Base-by-base conservation (phyloP, 2,113 vertebrate genomes). In the Lonchura striata region DNA sequence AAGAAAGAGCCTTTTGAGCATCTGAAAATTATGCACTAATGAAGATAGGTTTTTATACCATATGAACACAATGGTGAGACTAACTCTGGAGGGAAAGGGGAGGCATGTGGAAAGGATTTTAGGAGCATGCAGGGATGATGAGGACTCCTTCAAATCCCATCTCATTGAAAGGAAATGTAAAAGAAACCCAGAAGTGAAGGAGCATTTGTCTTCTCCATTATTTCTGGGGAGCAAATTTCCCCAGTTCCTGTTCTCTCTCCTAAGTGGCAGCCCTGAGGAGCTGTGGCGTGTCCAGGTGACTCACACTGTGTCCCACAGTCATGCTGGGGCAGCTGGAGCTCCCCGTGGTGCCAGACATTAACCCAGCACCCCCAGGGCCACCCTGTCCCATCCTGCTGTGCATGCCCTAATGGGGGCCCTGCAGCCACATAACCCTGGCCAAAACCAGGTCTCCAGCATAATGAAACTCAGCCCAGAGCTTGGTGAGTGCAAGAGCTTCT, bases 381-480 rank as follows among this genome's bases (percentile, higher is more conserved):
- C 16, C 3, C 12, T n/a, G 17, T 70, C 68, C 69, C 47, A 35
- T 27, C 8, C 37, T 2, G 1, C 33, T 37, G 14, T 8, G 14
- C 7, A 2, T 23, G 11, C 7, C 21, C 4, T 56, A 10, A 4
- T 2, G 8, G 12, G 17, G 18, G 2, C 24, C 53, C 39, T 19
- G 47, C 20, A 74, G 63, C 15, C 15, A 24, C 0, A 0, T 28
- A 22, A 68, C 5, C 11, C 21, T 50, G 59, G 30, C 6, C 57
- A 69, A 86, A 92, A 76, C 28, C 41, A 65, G 24, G 6, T 44
- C 50, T 53, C 24, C 63, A 49, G 20, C 1, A 0, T 6, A 33
- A 30, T 2, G 52, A 69, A 88, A 31, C 12, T 69, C 59, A 88
- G 18, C 7, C n/a, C 35, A 37, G 14, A 27, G 23, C 35, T 42